These are phyloP conservation scores for Sebastes cheni DNA, from an alignment of 2,797 vertebrate genomes.

Conservation along the genomic window DNA sequence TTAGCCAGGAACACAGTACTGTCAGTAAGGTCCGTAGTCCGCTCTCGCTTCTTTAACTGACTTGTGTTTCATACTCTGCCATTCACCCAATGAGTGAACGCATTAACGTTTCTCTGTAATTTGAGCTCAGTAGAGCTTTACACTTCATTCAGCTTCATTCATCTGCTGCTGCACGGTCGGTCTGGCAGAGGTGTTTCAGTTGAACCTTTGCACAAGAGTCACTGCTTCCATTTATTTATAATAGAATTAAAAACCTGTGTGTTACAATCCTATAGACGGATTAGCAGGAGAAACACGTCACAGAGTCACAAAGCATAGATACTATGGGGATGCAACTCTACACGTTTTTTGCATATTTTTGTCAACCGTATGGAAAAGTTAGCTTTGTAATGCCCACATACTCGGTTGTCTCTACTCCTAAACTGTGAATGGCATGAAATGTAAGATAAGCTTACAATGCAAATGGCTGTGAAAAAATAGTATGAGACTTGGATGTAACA, in stretches of 20 bases:
- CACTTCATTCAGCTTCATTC: slow-evolving; percentile 31
- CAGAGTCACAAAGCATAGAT: no score
- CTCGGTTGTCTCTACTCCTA: background rate
- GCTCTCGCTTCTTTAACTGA: background rate
- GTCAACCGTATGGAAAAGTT: background rate
- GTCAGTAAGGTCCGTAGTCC: background rate
- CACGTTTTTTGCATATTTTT: no score
- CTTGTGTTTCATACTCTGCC: slow-evolving; percentile 14
- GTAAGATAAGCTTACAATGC: background rate
- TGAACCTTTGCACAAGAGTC: background rate
- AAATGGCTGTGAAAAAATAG: background rate
- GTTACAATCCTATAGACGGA: background rate
- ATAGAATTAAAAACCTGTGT: background rate
- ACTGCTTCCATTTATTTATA: background rate
- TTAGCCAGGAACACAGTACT: background rate
- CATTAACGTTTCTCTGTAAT: slow-evolving; percentile 31
- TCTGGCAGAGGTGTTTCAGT: background rate
- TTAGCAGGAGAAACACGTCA: background rate
- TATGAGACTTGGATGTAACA: background rate
- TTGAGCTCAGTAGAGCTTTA: slow-evolving; percentile 37
- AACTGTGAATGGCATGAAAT: background rate
- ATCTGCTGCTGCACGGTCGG: background rate
- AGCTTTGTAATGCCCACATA: background rate
- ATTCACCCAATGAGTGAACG: background rate
- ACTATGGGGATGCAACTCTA: no score